phyloP scores from a whole-genome alignment of 2,797 vertebrate genomes.

The Anas bahamensis region DNA sequence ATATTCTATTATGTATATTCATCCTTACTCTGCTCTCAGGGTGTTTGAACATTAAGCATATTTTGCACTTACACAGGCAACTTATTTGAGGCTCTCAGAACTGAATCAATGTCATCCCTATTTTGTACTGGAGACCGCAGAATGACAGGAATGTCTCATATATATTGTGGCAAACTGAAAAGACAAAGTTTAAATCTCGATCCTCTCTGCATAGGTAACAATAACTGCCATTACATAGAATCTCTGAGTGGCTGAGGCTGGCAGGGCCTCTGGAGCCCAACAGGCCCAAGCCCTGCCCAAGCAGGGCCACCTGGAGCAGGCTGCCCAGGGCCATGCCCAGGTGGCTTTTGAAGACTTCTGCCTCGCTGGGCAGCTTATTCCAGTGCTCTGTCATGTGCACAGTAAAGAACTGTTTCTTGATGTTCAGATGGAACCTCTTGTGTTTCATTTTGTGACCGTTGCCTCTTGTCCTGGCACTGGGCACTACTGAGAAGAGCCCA shows the following conservation, averaged over 20 bases:
- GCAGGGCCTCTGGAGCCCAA: too few species aligned
- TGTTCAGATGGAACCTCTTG: not conserved
- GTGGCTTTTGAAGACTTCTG: not conserved
- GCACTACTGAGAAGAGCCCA: not conserved
- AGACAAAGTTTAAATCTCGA: not conserved
- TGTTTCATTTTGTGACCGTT: not conserved
- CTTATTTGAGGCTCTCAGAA: not conserved
- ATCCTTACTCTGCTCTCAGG: not conserved
- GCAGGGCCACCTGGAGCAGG: not conserved
- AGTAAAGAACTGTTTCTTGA: not conserved
- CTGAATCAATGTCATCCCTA: not conserved
- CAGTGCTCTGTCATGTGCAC: not conserved
- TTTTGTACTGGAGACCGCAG: not conserved
- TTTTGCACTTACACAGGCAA: constrained; percentile 45
- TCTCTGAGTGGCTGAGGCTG: not conserved
- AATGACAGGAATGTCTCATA: not conserved
- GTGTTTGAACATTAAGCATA: constrained; percentile 16
- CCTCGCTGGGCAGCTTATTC: not conserved
- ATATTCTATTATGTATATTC: not conserved
- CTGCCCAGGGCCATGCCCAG: not conserved
- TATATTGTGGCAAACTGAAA: not conserved
- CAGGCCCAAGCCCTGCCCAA: not conserved
- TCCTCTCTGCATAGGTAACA: not conserved
- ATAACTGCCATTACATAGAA: not conserved
- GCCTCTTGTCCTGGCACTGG: not conserved